phyloP scores from a whole-genome alignment of 2,888 invertebrate species.

The Drosophila parthenogenetica region DNA sequence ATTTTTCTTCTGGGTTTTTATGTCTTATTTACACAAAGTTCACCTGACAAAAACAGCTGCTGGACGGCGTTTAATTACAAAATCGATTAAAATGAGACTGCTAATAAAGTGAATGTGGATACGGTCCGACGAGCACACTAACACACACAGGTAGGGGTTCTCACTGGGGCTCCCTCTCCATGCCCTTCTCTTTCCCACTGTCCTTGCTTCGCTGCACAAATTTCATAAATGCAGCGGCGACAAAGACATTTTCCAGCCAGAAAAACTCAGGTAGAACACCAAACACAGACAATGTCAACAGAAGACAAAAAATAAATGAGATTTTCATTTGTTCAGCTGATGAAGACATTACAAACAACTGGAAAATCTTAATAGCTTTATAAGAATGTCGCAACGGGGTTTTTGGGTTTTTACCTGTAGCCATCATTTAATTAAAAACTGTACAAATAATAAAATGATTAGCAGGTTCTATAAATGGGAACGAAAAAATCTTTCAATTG shows the following conservation, averaged over 20 bases:
- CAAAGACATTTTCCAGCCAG: slow-evolving; percentile 25
- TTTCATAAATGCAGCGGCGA: slow-evolving; percentile 29
- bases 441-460: slow-evolving; percentile 20
- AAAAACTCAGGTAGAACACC: slow-evolving; percentile 20
- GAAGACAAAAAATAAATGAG: slow-evolving; percentile 53
- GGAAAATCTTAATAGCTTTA: slow-evolving; percentile 34
- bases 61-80: slow-evolving; percentile 55
- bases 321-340: slow-evolving; percentile 57
- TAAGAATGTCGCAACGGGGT: slow-evolving; percentile 60
- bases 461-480: slow-evolving; percentile 10
- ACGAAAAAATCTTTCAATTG: slow-evolving; percentile 1
- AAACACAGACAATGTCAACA: slow-evolving; percentile 27
- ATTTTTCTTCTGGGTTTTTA: slow-evolving; percentile 28
- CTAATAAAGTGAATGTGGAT: slow-evolving; percentile 39
- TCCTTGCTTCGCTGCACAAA: slow-evolving; percentile 37
- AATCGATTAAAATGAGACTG: slow-evolving; percentile 62
- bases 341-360: slow-evolving; percentile 62
- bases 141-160: slow-evolving; percentile 1
- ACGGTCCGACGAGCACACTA: slow-evolving; percentile 10
- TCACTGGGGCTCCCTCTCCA: background rate
- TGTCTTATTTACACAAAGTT: slow-evolving; percentile 60
- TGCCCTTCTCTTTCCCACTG: slow-evolving; percentile 13
- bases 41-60: slow-evolving; percentile 56
- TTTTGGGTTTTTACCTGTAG: slow-evolving; percentile 27
- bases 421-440: slow-evolving; percentile 23